These are phyloP conservation scores for Oxygymnocypris stewartii DNA, from an alignment of 2,113 vertebrate species.

Conservation along the genomic window DNA sequence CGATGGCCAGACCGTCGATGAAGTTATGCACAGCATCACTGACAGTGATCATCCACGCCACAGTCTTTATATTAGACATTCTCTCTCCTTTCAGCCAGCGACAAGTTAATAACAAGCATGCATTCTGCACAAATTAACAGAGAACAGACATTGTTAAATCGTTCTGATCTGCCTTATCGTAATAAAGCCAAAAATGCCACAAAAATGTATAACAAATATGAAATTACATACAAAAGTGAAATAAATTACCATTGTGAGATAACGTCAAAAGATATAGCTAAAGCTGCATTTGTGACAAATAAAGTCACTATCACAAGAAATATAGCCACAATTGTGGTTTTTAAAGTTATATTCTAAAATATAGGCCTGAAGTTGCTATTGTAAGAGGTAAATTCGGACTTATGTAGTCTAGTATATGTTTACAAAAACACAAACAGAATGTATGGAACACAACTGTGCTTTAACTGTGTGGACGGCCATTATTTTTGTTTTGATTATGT, in stretches of 20 bases:
- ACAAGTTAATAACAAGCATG: constrained; percentile 62
- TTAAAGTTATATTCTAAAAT: neutral
- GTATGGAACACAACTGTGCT: neutral
- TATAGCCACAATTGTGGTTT: neutral
- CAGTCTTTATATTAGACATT: constrained; percentile 83
- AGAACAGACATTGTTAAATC: constrained; percentile 28
- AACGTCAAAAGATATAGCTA: neutral
- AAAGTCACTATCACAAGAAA: neutral
- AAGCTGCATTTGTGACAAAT: too few relatives aligned
- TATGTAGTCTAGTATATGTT: neutral
- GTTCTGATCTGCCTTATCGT: neutral
- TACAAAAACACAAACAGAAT: neutral
- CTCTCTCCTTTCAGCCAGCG: constrained; percentile 77
- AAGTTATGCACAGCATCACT: constrained; percentile 95
- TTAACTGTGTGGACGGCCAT: neutral
- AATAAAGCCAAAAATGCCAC: too few relatives aligned
- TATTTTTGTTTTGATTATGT: neutral
- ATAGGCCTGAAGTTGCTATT: neutral
- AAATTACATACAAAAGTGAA: too few relatives aligned
- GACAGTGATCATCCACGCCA: constrained; percentile 98
- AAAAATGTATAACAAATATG: too few relatives aligned
- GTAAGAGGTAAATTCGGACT: neutral
- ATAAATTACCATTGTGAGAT: neutral
- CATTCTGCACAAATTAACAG: constrained; percentile 36
- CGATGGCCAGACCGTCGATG: constrained; percentile 95